Base-by-base conservation (phyloP, 2,797 vertebrate genomes). In the Pygocentrus nattereri region DNA sequence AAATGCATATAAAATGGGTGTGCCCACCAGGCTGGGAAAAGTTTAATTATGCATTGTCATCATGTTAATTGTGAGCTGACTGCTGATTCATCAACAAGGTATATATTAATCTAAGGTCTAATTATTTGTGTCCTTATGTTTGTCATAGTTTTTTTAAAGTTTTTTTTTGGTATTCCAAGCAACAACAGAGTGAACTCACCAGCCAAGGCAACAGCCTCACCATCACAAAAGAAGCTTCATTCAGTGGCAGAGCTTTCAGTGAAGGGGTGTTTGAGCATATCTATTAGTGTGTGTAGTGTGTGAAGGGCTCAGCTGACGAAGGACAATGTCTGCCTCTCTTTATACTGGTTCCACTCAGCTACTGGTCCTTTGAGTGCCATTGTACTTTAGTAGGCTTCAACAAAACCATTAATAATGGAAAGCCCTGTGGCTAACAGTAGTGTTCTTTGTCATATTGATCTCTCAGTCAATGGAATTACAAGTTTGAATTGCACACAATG, bases 361-460 rank as follows among this genome's bases (percentile, higher is more conserved):
- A 13, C 38, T 64, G 67, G 76, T 84, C 27, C 59, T 80, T 78
- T 49, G 58, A 76, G 64, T 70, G 74, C 68, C 52, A 78, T 44
- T 25, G 71, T 58, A 68, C 71, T 69, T 49, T 34, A 65, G 72
- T 44, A 72, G 41, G 31, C 61, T 58, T 68, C 56, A 78, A 70
- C 27, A 69, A 50, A 78, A 58, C 80, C 13, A 74, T 83, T 73
- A 85, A 83, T 85, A 80, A 75, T 83, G 68, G 12, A 85, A 68
- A 41, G 27, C 65, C 23, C 72, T 70, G 7, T 12, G 50, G 58
- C 52, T 58, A n/a, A 79, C 85, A 85, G 52, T 74, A 30, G 30
- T 3, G 21, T 72, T 70, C 79, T 72, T 80, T 81, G 79, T 85
- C 16, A 58, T 47, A 78, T 78, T 64, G 58, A 76, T 79, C 75